Percentiles rank a stretch among this genome's conserved stretches.
Evolutionary conservation across 2,888 invertebrate species (phyloP).

Genomic region (Adineta ricciae): DNA sequence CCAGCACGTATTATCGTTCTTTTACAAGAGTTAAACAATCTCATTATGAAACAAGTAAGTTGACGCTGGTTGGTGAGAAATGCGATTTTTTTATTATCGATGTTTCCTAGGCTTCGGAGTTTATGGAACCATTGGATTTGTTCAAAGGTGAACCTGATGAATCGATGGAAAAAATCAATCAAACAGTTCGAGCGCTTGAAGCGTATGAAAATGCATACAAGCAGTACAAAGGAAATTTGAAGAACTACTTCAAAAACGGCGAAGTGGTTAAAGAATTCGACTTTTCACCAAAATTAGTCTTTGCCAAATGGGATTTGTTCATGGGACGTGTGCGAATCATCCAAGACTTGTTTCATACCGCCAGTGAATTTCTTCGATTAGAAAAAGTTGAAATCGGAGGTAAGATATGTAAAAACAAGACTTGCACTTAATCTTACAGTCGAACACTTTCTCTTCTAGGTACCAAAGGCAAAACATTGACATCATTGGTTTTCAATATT

Average conservation of each 20-base stretch:
- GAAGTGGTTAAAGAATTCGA: conserved; percentile 46
- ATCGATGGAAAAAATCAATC: conserved; percentile 66
- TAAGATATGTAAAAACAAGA: too few relatives aligned
- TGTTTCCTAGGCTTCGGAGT: conserved; percentile 70
- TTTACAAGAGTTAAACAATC: conserved; percentile 6
- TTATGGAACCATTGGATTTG: conserved; percentile 76
- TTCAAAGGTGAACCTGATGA: conserved; percentile 91
- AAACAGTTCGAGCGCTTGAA: conserved; percentile 42
- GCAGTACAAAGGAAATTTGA: conserved; percentile 45
- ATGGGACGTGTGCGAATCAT: conserved; percentile 45
- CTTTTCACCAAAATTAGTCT: conserved; percentile 49
- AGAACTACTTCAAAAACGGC: conserved; percentile 45
- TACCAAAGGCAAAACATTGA: conserved; percentile 37
- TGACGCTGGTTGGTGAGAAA: too few relatives aligned
- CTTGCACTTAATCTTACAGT: too few relatives aligned
- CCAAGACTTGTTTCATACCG: conserved; percentile 74
- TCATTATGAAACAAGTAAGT: neutral
- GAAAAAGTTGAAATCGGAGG: conserved; percentile 87
- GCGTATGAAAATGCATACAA: conserved; percentile 45
- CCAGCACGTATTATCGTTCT: neutral
- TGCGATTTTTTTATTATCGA: too few relatives aligned
- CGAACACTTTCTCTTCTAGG: neutral
- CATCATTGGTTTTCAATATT: conserved; percentile 45
- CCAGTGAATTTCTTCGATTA: conserved; percentile 79
- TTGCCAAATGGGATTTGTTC: conserved; percentile 48